phyloP scores from a whole-genome alignment of 2,888 invertebrate genomes.

The Dorcus hopei region DNA sequence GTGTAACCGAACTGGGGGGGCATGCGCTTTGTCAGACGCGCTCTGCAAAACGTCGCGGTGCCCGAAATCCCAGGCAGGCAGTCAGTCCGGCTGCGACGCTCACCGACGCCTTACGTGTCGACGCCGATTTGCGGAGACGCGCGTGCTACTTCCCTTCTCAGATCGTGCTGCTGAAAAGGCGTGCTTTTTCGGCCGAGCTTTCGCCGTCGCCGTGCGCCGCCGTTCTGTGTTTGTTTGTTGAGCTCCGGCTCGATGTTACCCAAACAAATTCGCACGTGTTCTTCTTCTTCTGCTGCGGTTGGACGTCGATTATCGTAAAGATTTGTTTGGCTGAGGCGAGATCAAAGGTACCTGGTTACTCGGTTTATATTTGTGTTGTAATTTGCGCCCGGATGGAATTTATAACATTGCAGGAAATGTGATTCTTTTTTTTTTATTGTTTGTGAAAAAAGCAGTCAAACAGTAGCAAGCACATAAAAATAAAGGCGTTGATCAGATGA shows the following conservation, averaged over 20 bases:
- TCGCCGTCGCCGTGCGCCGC: not conserved
- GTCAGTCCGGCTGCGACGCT: slow-evolving; percentile 31
- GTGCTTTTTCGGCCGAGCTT: not conserved
- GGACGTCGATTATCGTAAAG: too few relatives aligned
- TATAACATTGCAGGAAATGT: too few relatives aligned
- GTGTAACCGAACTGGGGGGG: slow-evolving; percentile 16
- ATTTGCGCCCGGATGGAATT: too few relatives aligned
- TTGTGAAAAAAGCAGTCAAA: too few relatives aligned
- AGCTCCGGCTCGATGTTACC: not conserved
- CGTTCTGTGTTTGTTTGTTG: not conserved
- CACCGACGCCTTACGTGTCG: slow-evolving; percentile 20
- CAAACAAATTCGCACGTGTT: not conserved
- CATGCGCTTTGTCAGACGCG: slow-evolving; percentile 27
- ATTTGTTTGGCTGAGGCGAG: too few relatives aligned
- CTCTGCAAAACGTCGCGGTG: slow-evolving; percentile 28
- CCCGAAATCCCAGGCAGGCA: slow-evolving; percentile 33
- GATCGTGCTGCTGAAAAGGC: too few relatives aligned
- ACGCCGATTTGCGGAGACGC: slow-evolving; percentile 16
- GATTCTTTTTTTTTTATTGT: too few relatives aligned
- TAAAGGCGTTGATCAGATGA: too few relatives aligned
- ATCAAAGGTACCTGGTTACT: too few relatives aligned
- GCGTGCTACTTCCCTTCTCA: slow-evolving; percentile 9
- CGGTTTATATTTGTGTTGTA: too few relatives aligned
- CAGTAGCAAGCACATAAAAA: too few relatives aligned
- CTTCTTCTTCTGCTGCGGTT: not conserved